phyloP scores from a whole-genome alignment of 2,888 invertebrate genomes.

The Polydrusus cervinus region DNA sequence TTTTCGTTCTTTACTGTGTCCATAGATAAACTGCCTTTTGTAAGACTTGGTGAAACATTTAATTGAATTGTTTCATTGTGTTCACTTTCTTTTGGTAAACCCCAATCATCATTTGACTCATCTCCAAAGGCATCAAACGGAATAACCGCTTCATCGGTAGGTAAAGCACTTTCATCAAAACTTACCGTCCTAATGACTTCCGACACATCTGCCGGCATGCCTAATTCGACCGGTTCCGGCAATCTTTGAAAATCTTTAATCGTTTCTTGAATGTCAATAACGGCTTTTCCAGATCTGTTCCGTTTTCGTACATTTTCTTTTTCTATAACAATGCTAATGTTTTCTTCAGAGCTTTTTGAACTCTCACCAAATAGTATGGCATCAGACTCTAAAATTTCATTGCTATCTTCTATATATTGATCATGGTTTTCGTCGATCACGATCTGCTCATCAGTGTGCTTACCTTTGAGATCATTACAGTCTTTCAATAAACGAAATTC shows the following conservation, averaged over 20 bases:
- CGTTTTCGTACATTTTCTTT: slow-evolving; percentile 23
- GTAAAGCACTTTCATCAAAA: slow-evolving; percentile 17
- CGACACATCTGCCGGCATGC: slow-evolving; percentile 49
- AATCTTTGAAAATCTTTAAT: slow-evolving; percentile 39
- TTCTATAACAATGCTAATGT: not conserved
- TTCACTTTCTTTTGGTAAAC: slow-evolving; percentile 17
- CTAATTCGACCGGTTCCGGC: slow-evolving; percentile 47
- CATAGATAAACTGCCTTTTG: not conserved
- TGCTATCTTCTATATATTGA: slow-evolving; percentile 8
- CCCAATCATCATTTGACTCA: slow-evolving; percentile 48
- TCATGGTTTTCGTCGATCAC: slow-evolving; percentile 25
- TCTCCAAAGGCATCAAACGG: slow-evolving; percentile 19
- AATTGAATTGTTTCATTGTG: not conserved
- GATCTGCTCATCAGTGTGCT: slow-evolving; percentile 54
- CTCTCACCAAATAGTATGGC: slow-evolving; percentile 22
- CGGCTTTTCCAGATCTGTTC: slow-evolving; percentile 5
- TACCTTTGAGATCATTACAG: slow-evolving; percentile 51
- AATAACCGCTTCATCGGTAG: slow-evolving; percentile 11
- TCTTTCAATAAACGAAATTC: slow-evolving; percentile 59
- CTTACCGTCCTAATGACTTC: slow-evolving; percentile 30
- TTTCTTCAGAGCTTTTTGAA: slow-evolving; percentile 4
- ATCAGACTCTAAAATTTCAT: slow-evolving; percentile 19
- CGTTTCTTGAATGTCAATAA: slow-evolving; percentile 40
- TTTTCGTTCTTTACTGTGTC: slow-evolving; percentile 21
- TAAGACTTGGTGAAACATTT: not conserved